Conservation (phyloP, 2,888 invertebrate species). For the Macrophya annulata region DNA sequence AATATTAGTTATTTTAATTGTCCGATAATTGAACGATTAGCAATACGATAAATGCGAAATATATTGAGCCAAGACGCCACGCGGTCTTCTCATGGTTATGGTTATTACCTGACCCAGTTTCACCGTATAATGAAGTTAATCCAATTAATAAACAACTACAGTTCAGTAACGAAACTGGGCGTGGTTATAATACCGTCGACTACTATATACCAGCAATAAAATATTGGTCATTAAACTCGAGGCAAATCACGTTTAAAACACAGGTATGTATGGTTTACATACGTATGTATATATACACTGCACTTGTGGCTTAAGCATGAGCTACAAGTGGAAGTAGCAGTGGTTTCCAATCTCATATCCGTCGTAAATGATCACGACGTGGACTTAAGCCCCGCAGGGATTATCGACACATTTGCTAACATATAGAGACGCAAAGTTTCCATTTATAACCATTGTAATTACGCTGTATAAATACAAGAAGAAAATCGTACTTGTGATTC, state of each 20-base stretch:
- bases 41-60: neutral
- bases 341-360: neutral
- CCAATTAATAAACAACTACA: conserved; percentile 17
- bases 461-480: neutral
- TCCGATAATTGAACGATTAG: conserved; percentile 1
- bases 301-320: neutral
- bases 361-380: neutral
- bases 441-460: neutral
- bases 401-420: neutral
- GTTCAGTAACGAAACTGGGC: neutral
- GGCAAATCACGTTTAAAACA: conserved; percentile 22
- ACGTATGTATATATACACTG: neutral
- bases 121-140: conserved; percentile 39
- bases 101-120: conserved; percentile 34
- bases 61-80: conserved; percentile 7
- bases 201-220: conserved; percentile 1
- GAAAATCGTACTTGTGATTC: neutral
- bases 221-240: conserved; percentile 39
- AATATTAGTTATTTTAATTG: no score
- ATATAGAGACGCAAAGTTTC: neutral
- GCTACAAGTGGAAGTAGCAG: neutral
- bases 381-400: neutral
- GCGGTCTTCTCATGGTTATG: neutral
- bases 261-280: neutral
- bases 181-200: conserved; percentile 1